Evolutionary conservation across 2,797 vertebrate species (phyloP).

Genomic region (Pseudochirops corinnae): DNA sequence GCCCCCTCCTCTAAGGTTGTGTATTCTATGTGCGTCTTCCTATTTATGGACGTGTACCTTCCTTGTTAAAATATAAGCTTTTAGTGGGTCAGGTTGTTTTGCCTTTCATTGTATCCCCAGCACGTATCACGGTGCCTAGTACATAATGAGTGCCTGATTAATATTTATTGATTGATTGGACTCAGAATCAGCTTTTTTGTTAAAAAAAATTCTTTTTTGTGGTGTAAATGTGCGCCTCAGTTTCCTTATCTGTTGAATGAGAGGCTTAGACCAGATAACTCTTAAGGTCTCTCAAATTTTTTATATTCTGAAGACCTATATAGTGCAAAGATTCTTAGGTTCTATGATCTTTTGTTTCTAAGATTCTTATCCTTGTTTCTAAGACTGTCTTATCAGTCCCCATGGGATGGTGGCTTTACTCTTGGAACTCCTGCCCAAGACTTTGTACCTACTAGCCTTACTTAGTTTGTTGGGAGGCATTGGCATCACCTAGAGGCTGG

Average conservation of each 20-base stretch:
- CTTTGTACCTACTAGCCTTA: not conserved
- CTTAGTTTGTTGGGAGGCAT: not conserved
- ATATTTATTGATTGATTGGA: not conserved
- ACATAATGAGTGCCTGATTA: not conserved
- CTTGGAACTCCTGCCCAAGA: not conserved
- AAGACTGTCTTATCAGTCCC: not conserved
- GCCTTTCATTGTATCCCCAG: not conserved
- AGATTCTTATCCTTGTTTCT: not conserved
- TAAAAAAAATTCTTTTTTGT: not conserved
- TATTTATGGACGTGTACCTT: not conserved
- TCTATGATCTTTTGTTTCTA: not conserved
- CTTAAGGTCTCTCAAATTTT: not conserved
- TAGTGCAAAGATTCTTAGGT: not conserved
- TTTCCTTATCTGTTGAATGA: not conserved
- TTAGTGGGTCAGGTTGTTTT: not conserved
- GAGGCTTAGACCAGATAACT: not conserved
- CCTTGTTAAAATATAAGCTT: not conserved
- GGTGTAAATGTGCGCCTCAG: not conserved
- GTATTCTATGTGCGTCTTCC: not conserved
- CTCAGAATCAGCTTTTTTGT: not conserved
- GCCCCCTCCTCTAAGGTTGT: not conserved
- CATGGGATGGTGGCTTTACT: not conserved
- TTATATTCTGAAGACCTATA: not conserved
- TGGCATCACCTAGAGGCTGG: not conserved
- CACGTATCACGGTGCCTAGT: not conserved